phyloP scores from a whole-genome alignment of 1,140 invertebrate species.

The Diorhabda carinulata region DNA sequence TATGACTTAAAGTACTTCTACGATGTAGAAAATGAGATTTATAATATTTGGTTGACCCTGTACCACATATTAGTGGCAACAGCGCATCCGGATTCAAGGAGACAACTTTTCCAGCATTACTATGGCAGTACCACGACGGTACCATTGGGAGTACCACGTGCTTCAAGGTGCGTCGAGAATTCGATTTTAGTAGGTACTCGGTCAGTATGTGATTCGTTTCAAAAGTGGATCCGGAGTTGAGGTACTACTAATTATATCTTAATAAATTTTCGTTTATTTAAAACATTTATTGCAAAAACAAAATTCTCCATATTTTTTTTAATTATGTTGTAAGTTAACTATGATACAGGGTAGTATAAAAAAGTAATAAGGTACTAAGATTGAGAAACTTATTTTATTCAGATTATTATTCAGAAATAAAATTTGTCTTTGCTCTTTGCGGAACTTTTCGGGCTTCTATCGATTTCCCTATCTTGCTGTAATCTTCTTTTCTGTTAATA shows the following conservation, averaged over 20 bases:
- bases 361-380: too few species aligned
- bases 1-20: too few species aligned
- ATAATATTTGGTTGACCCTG: too few species aligned
- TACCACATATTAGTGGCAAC: background rate
- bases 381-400: too few species aligned
- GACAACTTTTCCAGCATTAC: constrained; percentile 14
- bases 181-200: background rate
- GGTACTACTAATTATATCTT: background rate
- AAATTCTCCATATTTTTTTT: background rate
- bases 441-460: too few species aligned
- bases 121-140: constrained; percentile 36
- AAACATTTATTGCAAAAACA: background rate
- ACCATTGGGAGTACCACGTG: constrained; percentile 28
- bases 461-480: too few species aligned
- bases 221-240: background rate
- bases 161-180: constrained; percentile 7
- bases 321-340: constrained; percentile 4
- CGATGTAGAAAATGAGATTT: too few species aligned
- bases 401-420: too few species aligned
- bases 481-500: too few species aligned
- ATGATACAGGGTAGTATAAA: background rate
- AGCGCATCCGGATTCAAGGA: background rate
- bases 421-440: too few species aligned
- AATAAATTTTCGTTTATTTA: background rate
- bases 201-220: constrained; percentile 11